Evolutionary conservation across 2,113 vertebrate genomes (phyloP), one percentile per base, ranked within the genome.

Genomic region (Leptocoma aspasia): DNA sequence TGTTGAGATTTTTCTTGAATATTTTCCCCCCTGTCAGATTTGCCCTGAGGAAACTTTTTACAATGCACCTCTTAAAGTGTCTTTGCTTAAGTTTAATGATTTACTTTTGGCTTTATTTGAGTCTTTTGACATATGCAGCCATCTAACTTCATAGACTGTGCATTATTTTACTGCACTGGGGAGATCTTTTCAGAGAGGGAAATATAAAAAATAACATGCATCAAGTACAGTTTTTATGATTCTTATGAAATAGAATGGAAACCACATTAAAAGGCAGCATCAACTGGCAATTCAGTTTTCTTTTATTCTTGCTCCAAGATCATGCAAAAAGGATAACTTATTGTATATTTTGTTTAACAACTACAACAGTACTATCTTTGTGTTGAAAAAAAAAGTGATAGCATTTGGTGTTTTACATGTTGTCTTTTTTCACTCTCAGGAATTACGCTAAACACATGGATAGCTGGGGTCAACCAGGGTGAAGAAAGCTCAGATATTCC

Each of bases 381-480:
- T 50, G n/a, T 85, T 69, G 60, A 31, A 71, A 92, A 81, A 42
- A 53, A 22, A 9, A 27, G 5, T 61, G 49, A 57, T 16, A 77
- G 31, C 33, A n/a, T 82, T 95, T 90, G 37, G 18, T 69, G 31
- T 92, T 77, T 47, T 50, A 21, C 37, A 31, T 50, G 54, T 49
- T 86, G 45, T 53, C 57, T 68, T 91, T 89, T 94, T 89, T 56
- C 80, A 80, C 59, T 65, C 70, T 82, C 24, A 65, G 41, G 70
- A 82, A 47, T 82, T 89, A 80, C 23, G 50, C 26, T 91, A 72
- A 92, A 88, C 86, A 84, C 82, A 66, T 88, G 85, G 70, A 80
- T 44, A 77, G 27, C 77, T 81, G 53, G 20, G 96, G 96, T 97
- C 92, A 95, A 13, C 14, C 84, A 77, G 86, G 97, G 94, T 94